Conservation (phyloP, 35 echinoderm and acorn worm species). For the Acanthaster planci region DNA sequence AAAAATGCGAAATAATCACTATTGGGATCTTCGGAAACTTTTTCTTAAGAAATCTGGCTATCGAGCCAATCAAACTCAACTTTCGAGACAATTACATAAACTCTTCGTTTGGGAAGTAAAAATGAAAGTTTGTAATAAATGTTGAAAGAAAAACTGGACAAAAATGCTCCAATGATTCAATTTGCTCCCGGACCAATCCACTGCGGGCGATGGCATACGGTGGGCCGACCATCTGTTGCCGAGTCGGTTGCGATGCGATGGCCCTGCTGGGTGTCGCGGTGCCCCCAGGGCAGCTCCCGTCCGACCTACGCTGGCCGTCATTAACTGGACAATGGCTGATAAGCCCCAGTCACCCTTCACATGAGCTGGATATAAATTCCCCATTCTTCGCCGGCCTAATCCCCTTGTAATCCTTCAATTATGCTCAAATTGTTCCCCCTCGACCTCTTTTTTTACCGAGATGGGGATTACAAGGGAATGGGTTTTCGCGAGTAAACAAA, state of each 20-base stretch:
- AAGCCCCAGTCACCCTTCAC: slow-evolving; percentile 23
- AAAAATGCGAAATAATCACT: no score
- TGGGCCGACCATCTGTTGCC: slow-evolving; percentile 13
- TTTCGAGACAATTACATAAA: no score
- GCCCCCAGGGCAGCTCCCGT: neutral
- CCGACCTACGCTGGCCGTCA: neutral
- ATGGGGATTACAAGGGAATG: slow-evolving; percentile 1
- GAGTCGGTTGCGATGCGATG: neutral
- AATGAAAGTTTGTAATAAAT: no score
- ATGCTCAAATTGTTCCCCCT: slow-evolving; percentile 20
- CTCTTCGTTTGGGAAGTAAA: no score
- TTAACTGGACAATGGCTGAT: neutral
- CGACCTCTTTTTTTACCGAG: neutral
- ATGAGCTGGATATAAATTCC: slow-evolving; percentile 28
- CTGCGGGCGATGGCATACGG: neutral
- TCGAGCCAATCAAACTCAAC: no score
- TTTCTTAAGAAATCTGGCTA: no score
- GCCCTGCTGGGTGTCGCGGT: neutral
- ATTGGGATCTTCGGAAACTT: no score
- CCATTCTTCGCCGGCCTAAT: slow-evolving; percentile 21
- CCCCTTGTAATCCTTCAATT: slow-evolving; percentile 31
- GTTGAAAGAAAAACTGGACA: no score
- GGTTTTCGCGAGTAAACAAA: neutral
- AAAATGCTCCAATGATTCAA: neutral
- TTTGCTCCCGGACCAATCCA: neutral